Conservation (phyloP, 2,888 invertebrate species). For the Pristionchus maxplancki region DNA sequence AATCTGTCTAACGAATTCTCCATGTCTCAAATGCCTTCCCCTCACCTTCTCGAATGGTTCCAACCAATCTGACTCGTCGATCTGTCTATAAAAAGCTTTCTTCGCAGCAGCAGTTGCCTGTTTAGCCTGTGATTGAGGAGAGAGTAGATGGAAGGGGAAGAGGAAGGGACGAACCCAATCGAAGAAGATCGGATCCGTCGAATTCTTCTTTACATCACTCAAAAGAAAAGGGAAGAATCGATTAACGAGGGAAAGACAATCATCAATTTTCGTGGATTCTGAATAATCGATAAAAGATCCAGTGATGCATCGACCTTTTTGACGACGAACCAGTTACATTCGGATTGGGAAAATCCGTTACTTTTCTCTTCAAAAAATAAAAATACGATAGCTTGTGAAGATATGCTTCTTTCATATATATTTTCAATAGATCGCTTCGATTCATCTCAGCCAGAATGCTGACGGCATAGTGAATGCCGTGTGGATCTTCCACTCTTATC, state of each 20-base stretch:
- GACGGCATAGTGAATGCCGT: neutral
- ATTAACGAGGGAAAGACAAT: neutral
- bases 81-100: neutral
- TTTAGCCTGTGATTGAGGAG: neutral
- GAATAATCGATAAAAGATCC: neutral
- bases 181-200: neutral
- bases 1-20: neutral
- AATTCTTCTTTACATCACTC: neutral
- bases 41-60: conserved; percentile 7
- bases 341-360: neutral
- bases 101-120: neutral
- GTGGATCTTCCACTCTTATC: neutral
- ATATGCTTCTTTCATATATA: neutral
- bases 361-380: neutral
- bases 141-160: neutral
- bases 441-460: neutral
- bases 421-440: neutral
- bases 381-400: neutral
- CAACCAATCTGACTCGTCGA: neutral
- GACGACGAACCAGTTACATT: neutral
- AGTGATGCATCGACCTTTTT: too few species aligned
- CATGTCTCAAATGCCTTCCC: neutral
- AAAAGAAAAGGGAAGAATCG: conserved; percentile 15
- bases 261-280: neutral
- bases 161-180: neutral